phyloP scores from a whole-genome alignment of 2,888 invertebrate genomes.

The Lissocephala sabroskyi region DNA sequence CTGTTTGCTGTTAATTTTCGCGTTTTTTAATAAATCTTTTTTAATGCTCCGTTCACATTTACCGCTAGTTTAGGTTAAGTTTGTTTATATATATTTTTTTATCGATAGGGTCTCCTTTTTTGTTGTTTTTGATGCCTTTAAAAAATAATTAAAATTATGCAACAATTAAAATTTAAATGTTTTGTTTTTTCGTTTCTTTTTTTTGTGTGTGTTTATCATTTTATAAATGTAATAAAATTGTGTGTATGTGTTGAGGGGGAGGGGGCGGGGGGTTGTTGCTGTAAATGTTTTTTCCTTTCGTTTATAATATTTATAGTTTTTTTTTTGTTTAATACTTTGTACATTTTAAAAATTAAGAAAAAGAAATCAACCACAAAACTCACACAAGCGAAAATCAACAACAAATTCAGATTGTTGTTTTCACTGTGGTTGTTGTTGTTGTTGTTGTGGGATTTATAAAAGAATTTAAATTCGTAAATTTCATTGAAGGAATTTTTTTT shows the following conservation, averaged over 20 bases:
- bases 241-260: too few relatives aligned
- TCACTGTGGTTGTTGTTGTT: slow-evolving; percentile 16
- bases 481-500: slow-evolving; percentile 57
- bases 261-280: too few relatives aligned
- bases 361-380: slow-evolving; percentile 2
- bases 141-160: slow-evolving; percentile 67
- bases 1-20: slow-evolving; percentile 22
- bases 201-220: slow-evolving; percentile 43
- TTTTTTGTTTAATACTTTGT: slow-evolving; percentile 65
- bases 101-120: slow-evolving; percentile 42
- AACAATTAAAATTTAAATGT: slow-evolving; percentile 65
- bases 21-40: slow-evolving; percentile 24
- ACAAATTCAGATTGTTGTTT: slow-evolving; percentile 4
- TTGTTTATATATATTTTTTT: slow-evolving; percentile 19
- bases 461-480: slow-evolving; percentile 59
- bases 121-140: slow-evolving; percentile 31
- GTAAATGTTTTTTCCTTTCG: slow-evolving; percentile 19
- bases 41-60: slow-evolving; percentile 34
- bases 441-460: slow-evolving; percentile 26
- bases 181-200: too few relatives aligned
- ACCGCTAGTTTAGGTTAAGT: slow-evolving; percentile 37
- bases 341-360: slow-evolving; percentile 38
- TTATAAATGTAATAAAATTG: slow-evolving; percentile 67
- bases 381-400: slow-evolving; percentile 13
- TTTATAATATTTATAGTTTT: slow-evolving; percentile 28